Evolutionary conservation across 2,113 vertebrate genomes (phyloP).

Genomic region (Phalacrocorax brasilianus): DNA sequence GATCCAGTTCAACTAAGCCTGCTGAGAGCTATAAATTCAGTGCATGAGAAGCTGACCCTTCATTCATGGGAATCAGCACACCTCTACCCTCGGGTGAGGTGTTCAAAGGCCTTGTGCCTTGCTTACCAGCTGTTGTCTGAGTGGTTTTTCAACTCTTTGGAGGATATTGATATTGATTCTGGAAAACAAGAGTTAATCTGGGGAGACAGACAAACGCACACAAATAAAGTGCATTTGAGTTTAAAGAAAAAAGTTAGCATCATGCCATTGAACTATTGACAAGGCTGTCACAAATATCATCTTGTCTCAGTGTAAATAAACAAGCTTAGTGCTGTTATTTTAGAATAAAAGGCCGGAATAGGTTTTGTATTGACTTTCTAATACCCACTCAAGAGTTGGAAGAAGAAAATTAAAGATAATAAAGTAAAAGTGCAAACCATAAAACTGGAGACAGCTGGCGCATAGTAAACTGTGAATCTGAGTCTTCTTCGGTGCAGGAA

Average conservation of each 20-base stretch:
- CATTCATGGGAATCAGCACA: background rate
- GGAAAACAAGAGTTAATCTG: constrained; percentile 23
- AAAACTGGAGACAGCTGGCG: background rate
- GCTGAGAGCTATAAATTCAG: background rate
- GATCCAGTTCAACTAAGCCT: background rate
- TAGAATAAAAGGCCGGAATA: constrained; percentile 60
- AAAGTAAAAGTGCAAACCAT: constrained; percentile 68
- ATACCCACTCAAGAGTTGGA: constrained; percentile 57
- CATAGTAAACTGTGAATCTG: constrained; percentile 20
- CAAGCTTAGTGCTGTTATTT: constrained; percentile 70
- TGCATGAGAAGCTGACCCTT: background rate
- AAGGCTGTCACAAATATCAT: constrained; percentile 69
- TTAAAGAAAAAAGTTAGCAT: constrained; percentile 49
- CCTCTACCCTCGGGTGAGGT: background rate
- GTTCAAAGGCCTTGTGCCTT: background rate
- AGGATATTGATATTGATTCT: constrained; percentile 54
- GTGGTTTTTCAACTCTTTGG: background rate
- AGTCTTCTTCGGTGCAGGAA: background rate
- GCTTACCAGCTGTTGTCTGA: background rate
- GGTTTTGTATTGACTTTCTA: constrained; percentile 73
- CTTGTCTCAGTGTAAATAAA: constrained; percentile 68
- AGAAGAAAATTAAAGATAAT: constrained; percentile 74
- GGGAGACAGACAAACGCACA: background rate
- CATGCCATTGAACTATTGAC: constrained; percentile 63
- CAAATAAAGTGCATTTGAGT: constrained; percentile 41